A percentile compares a stretch with the other conserved stretches of the same genome.
These are phyloP conservation scores for Excalfactoria chinensis DNA, from an alignment of 2,113 vertebrate genomes.

Conservation along the genomic window DNA sequence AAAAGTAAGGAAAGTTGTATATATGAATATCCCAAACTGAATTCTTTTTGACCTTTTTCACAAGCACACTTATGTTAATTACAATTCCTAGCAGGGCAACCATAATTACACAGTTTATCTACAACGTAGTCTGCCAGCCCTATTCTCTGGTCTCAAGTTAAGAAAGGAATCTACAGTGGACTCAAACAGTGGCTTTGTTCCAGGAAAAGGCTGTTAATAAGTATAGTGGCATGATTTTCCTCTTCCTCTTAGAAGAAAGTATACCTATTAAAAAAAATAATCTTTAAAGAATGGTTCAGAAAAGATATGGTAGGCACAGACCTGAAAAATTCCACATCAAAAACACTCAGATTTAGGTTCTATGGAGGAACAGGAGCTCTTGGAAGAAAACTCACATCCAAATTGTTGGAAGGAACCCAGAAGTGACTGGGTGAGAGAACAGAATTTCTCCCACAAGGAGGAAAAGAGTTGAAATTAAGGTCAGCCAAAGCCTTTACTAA, in stretches of 20 bases:
- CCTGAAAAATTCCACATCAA: not conserved
- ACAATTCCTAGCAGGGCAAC: not conserved
- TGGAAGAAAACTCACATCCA: not conserved
- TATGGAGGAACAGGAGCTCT: not conserved
- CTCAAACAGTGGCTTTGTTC: not conserved
- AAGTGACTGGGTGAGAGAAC: not conserved
- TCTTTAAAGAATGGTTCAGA: not conserved
- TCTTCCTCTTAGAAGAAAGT: not conserved
- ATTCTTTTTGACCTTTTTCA: not conserved
- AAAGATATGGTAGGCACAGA: not conserved
- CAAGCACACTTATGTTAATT: not conserved
- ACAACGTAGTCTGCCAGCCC: not conserved
- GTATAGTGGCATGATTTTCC: not conserved
- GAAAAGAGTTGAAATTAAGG: not conserved
- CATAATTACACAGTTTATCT: not conserved
- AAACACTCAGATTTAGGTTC: not conserved
- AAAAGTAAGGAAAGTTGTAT: not conserved
- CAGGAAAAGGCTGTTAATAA: not conserved
- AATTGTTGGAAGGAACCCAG: not conserved
- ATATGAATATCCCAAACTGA: not conserved
- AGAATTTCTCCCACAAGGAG: not conserved
- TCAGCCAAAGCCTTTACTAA: not conserved
- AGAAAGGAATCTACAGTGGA: not conserved
- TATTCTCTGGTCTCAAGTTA: not conserved
- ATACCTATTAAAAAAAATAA: not conserved